These are phyloP conservation scores for Lacanobia wlatinum DNA, from an alignment of 2,888 invertebrate species.

Conservation along the genomic window DNA sequence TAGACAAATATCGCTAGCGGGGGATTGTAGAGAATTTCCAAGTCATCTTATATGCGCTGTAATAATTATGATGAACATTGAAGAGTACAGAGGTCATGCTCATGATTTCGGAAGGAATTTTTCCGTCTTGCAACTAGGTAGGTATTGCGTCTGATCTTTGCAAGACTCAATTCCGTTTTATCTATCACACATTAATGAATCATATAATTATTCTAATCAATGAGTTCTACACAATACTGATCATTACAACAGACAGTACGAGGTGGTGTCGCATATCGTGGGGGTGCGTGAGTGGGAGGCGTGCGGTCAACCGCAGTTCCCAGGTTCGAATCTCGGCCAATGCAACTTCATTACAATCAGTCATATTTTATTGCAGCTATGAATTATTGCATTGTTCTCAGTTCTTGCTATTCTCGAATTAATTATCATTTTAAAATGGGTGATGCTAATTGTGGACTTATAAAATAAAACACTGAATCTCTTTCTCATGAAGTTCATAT, in stretches of 20 bases:
- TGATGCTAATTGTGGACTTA: background rate
- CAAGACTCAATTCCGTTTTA: background rate
- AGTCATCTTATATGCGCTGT: background rate
- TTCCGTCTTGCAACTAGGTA: background rate
- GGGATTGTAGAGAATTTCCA: background rate
- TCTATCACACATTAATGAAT: background rate
- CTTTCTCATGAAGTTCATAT: background rate
- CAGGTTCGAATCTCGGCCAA: constrained; percentile 70
- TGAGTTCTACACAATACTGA: constrained; percentile 25
- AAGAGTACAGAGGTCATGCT: background rate
- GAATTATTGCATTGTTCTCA: constrained; percentile 39
- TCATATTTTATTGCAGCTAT: constrained; percentile 50
- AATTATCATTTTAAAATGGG: background rate
- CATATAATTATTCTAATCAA: constrained; percentile 13
- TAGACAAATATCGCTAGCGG: background rate
- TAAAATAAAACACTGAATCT: background rate
- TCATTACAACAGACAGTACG: constrained; percentile 44
- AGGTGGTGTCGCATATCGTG: constrained; percentile 69
- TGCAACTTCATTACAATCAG: constrained; percentile 69
- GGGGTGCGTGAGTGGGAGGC: constrained; percentile 63
- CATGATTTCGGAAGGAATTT: background rate
- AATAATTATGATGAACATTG: background rate
- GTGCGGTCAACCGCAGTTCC: constrained; percentile 81
- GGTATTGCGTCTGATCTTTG: background rate
- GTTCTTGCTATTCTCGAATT: constrained; percentile 4